Base-by-base conservation (phyloP, 1,140 invertebrate genomes). In the Campoletis sonorensis region DNA sequence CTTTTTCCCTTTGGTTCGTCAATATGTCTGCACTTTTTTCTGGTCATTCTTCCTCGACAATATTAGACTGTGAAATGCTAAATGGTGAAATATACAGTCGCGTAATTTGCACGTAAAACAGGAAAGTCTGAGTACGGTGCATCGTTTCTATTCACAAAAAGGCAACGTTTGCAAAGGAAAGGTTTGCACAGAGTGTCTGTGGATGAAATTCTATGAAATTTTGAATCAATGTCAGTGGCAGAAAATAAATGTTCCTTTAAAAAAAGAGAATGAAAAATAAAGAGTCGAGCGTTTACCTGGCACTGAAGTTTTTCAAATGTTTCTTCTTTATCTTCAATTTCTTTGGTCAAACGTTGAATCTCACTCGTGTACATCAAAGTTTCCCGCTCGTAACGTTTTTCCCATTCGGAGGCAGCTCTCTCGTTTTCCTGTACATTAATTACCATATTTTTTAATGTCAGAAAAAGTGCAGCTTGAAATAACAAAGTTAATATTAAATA, bases 301-400 rank as follows among this genome's bases (percentile, higher is more conserved):
- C 81, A 76, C 80, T 85, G 84, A 67, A 90, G 88, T 75, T 87
- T 79, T n/a, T 86, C 84, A 54, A 90, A 83, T 70, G 85, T 82
- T 67, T 84, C 80, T 51, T 72, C 81, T 75, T 85, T 84, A 27
- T 85, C 81, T 83, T 88, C 86, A 84, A 92, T 91, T 85, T 91
- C 87, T 27, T 86, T 85, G 51, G 82, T 83, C 30, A 92, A 80
- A 71, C 79, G 79, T 15, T 82, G 80, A 79, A 91, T 90, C 70
- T 89, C 86, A 21, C 77, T 85, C 79, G 88, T 88, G 81, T 90
- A 90, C 58, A 75, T 84, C 82, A 84, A 75, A 67, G 84, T 85
- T 83, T 92, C 91, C 7, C 70, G 70, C 37, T 84, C 80, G 67
- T 89, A 87, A 33, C 86, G 86, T 54, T 86, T 76, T 7, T 79